phyloP scores from a whole-genome alignment of 2,797 vertebrate species.

The Pangasius krempfi region DNA sequence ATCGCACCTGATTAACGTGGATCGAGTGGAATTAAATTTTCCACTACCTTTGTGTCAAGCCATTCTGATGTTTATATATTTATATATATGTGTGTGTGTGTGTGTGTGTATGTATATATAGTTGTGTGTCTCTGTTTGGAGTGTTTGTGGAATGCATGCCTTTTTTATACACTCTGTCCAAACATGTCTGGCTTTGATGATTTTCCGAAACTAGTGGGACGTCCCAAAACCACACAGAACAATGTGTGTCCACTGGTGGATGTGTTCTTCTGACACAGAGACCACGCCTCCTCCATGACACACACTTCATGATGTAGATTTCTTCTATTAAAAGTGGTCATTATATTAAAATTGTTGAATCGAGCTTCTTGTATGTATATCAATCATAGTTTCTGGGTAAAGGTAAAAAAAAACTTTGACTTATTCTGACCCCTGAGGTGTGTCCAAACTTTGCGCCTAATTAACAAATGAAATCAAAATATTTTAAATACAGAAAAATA shows the following conservation, averaged over 20 bases:
- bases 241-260: too few relatives aligned
- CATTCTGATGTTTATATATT: not conserved
- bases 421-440: not conserved
- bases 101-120: too few relatives aligned
- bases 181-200: slow-evolving; percentile 11
- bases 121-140: not conserved
- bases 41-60: not conserved
- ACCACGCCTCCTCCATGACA: not conserved
- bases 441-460: not conserved
- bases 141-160: not conserved
- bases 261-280: not conserved
- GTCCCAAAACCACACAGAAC: not conserved
- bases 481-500: not conserved
- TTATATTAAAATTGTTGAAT: not conserved
- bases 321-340: not conserved
- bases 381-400: not conserved
- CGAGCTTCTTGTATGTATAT: not conserved
- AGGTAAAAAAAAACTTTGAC: not conserved
- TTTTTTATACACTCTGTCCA: not conserved
- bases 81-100: too few relatives aligned
- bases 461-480: not conserved
- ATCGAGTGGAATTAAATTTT: not conserved
- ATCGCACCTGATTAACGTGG: not conserved
- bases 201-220: not conserved
- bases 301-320: too few relatives aligned